phyloP scores from a whole-genome alignment of 2,797 vertebrate genomes.

The Amblyopsis hoosieri region DNA sequence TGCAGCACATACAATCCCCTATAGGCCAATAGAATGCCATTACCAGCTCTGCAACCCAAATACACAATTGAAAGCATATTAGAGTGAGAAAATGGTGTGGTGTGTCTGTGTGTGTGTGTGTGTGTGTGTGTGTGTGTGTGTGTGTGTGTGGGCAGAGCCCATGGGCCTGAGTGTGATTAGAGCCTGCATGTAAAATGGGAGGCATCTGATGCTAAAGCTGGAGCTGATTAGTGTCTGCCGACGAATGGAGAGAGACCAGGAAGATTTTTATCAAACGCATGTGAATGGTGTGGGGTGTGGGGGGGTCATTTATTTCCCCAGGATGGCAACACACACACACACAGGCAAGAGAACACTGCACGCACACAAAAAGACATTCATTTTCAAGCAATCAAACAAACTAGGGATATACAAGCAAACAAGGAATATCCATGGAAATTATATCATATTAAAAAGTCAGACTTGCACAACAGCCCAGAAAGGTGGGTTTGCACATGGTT shows the following conservation, averaged over 20 bases:
- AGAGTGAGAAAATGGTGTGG: slow-evolving; percentile 36
- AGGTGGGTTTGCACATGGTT: slow-evolving; percentile 15
- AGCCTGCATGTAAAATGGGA: slow-evolving; percentile 72
- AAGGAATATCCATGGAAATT: slow-evolving; percentile 15
- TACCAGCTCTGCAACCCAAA: slow-evolving; percentile 44
- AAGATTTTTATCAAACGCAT: slow-evolving; percentile 77
- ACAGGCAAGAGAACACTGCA: slow-evolving; percentile 17
- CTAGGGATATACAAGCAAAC: slow-evolving; percentile 28
- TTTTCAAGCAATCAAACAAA: slow-evolving; percentile 56
- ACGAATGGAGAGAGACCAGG: slow-evolving; percentile 69
- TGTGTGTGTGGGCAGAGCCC: slow-evolving; percentile 35
- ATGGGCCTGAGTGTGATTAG: slow-evolving; percentile 70
- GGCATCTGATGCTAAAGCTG: slow-evolving; percentile 71
- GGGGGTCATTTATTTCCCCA: slow-evolving; percentile 66
- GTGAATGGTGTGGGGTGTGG: slow-evolving; percentile 50
- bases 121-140: slow-evolving; percentile 33
- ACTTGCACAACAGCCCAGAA: slow-evolving; percentile 21
- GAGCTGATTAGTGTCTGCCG: slow-evolving; percentile 71
- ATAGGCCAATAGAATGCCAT: slow-evolving; percentile 52
- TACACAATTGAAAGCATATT: slow-evolving; percentile 62
- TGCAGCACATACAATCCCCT: slow-evolving; percentile 21
- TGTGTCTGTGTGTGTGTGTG: slow-evolving; percentile 21
- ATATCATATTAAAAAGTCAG: slow-evolving; percentile 32
- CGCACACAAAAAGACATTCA: slow-evolving; percentile 18
- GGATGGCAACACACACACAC: slow-evolving; percentile 52